Base-by-base conservation (phyloP, 2,888 invertebrate species). In the Drosophila robusta region DNA sequence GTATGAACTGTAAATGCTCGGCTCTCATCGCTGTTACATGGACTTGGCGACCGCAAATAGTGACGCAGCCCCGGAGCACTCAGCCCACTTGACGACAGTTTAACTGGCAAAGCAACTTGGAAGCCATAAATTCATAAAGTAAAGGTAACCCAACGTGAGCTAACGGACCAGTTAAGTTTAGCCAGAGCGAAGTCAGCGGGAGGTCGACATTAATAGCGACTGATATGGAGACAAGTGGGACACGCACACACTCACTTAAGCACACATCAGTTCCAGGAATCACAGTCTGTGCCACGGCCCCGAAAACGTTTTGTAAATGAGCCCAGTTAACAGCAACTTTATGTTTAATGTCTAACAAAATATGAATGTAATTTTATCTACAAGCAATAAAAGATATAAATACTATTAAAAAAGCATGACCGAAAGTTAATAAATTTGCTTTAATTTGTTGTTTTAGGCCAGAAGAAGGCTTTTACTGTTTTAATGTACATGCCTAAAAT, bases 121-220 rank as follows among this genome's bases (percentile, higher is more conserved):
- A 72, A 70, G 78, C 84, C 84, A 82, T 82, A 82, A 82, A 82
- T 82, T 87, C 71, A 64, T 64, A 74, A 67, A 70, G 71, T 67
- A 47, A 58, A 70, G 67, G 73, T 77, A 71, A 36, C 63, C 52
- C 64, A 55, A 63, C 67, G 52, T 51, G 34, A 50, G 47, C 44
- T 24, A 76, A 65, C 71, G 51, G 41, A 55, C 60, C 51, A 56
- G 64, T 70, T 70, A 71, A 77, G 80, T 76, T 72, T 34, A 66
- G 57, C 51, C 69, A 42, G 65, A 71, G 67, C 50, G 67, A 74
- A 80, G 77, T 67, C 78, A 78, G 74, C 87, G 74, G 67, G 58
- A 68, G 70, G 78, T 54, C 71, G 84, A 83, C 84, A 80, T 86
- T 82, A 82, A 66, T 71, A 49, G 50, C 55, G 52, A 57, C 77